A percentile compares a stretch with the other conserved stretches of the same genome.
phyloP scores from a whole-genome alignment of 2,797 vertebrate genomes.

The Leptatherina wallacei region DNA sequence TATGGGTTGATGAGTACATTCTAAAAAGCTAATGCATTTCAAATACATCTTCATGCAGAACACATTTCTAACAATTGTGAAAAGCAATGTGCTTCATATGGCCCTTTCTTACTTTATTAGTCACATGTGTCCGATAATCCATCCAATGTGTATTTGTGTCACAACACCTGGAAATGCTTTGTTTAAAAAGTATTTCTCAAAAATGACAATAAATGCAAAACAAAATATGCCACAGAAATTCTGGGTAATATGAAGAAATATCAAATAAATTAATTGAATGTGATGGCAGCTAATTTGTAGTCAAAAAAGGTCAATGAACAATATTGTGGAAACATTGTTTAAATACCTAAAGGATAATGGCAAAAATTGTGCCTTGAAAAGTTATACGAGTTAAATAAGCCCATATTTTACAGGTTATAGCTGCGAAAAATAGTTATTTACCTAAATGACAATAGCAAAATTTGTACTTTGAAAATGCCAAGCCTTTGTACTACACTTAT shows the following conservation, averaged over 20 bases:
- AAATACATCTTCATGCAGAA: conserved; percentile 43
- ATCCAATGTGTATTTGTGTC: conserved; percentile 47
- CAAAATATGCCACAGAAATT: neutral
- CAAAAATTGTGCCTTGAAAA: neutral
- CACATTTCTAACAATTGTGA: conserved; percentile 44
- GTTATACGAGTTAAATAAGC: neutral
- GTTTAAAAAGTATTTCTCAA: conserved; percentile 3
- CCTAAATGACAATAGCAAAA: neutral
- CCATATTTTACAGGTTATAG: neutral
- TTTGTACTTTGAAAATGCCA: neutral
- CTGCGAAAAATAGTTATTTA: neutral
- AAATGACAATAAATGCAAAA: conserved; percentile 24
- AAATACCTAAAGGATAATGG: conserved; percentile 13
- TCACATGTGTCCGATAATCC: conserved; percentile 53
- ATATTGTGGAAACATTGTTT: conserved; percentile 8
- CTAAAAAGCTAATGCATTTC: conserved; percentile 49
- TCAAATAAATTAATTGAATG: conserved; percentile 20
- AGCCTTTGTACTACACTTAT: conserved; percentile 11
- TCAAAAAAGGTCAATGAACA: conserved; percentile 3
- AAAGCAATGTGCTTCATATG: conserved; percentile 40
- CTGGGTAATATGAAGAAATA: conserved; percentile 16
- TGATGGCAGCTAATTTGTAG: conserved; percentile 11
- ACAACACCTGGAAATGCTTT: conserved; percentile 15
- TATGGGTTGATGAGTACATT: conserved; percentile 82
- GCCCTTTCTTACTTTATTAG: conserved; percentile 38